These are phyloP conservation scores for Chamaea fasciata DNA, from an alignment of 2,113 vertebrate genomes.

Conservation along the genomic window DNA sequence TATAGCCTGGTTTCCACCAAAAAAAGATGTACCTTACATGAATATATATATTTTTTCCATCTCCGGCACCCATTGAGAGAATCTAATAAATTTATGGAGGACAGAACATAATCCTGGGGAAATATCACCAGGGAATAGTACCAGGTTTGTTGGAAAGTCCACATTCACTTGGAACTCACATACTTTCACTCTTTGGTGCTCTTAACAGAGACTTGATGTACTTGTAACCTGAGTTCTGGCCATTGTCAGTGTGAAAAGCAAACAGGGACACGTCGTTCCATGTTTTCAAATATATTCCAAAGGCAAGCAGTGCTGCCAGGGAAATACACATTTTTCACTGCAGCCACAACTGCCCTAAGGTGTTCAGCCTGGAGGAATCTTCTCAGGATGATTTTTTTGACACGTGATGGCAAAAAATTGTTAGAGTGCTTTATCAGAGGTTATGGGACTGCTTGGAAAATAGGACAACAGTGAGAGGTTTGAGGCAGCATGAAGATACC, in stretches of 20 bases:
- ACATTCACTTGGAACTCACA: not conserved
- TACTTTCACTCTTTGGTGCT: not conserved
- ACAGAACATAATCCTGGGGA: not conserved
- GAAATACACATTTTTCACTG: not conserved
- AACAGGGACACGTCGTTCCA: accelerated
- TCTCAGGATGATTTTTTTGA: not conserved
- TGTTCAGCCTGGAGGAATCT: not conserved
- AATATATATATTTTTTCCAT: not conserved
- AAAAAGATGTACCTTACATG: not conserved
- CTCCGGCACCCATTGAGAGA: not conserved
- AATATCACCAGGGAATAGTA: not conserved
- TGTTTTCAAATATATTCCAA: not conserved
- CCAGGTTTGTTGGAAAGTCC: not conserved
- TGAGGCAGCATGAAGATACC: not conserved
- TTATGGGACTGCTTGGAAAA: not conserved
- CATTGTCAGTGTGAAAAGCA: not conserved
- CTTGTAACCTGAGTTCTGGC: not conserved
- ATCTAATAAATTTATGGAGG: not conserved
- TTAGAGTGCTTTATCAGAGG: not conserved
- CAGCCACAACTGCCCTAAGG: not conserved
- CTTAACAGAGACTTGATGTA: not conserved
- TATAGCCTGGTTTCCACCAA: not conserved
- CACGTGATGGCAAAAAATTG: not conserved
- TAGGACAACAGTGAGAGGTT: not conserved
- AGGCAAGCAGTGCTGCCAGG: not conserved